Percentiles rank a stretch among this genome's conserved stretches.
Evolutionary conservation across 2,113 vertebrate species (phyloP).

Genomic region (Aegithalos caudatus): DNA sequence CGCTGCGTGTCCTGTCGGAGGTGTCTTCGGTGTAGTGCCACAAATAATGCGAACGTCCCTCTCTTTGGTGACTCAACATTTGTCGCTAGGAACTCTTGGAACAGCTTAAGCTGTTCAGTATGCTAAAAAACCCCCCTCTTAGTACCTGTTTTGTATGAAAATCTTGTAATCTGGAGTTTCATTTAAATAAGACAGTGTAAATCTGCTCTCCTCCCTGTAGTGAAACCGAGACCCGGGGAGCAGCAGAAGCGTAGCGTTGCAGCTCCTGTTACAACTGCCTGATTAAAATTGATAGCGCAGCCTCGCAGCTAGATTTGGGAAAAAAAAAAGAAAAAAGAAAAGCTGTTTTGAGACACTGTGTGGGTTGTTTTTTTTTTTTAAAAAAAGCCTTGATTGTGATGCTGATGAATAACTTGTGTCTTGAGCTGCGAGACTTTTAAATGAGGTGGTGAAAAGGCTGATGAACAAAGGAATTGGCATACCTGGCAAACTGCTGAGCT

Average conservation of each 20-base stretch:
- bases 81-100: slow-evolving; percentile 22
- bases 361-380: neutral
- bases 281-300: slow-evolving; percentile 15
- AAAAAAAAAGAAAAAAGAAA: neutral
- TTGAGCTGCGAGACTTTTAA: neutral
- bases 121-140: neutral
- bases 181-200: neutral
- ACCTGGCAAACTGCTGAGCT: neutral
- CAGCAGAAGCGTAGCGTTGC: neutral
- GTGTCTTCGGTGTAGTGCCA: neutral
- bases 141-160: neutral
- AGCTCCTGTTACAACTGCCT: slow-evolving; percentile 3
- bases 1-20: neutral
- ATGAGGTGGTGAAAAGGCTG: neutral
- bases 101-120: slow-evolving; percentile 34
- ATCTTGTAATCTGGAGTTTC: neutral
- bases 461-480: neutral
- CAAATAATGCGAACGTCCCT: neutral
- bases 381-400: neutral
- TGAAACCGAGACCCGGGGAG: slow-evolving; percentile 18
- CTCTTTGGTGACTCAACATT: slow-evolving; percentile 14
- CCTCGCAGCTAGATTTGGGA: neutral
- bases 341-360: neutral
- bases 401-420: neutral
- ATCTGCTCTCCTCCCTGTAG: neutral